Evolutionary conservation across 2,797 vertebrate genomes (phyloP), one percentile per base, ranked within the genome.

Genomic region (Furcifer pardalis): DNA sequence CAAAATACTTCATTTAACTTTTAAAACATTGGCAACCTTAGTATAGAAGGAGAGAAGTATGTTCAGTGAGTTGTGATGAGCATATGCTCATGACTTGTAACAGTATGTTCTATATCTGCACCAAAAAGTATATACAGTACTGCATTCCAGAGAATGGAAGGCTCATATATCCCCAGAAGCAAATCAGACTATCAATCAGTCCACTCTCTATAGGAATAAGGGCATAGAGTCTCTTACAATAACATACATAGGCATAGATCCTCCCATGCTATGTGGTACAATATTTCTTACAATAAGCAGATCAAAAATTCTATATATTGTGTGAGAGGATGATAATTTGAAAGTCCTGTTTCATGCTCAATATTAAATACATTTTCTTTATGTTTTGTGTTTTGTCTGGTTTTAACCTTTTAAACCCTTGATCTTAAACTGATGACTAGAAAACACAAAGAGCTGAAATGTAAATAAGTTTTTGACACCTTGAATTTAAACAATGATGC

Each of bases 331-430:
- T 60, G 40, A 35, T 81, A 81, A 87, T n/a, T 87, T 19, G 52
- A 81, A 87, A 79, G 66, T 5, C 66, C 9, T 86, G 88, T 89
- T 80, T 63, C 7, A 69, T 77, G 2, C n/a, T 79, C 80, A 19
- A 52, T 52, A 1, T 17, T 0, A 59, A 60, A 40, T 0, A 0
- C 5, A 30, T 3, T 77, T 42, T 76, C 1, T 27, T 5, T 40
- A 23, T 82, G 0, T 12, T 74, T 0, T 21, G 81, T 1, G 1
- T 4, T 1, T 86, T 65, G 44, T 46, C 77, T 52, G 59, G 1
- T 4, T 89, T 81, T 89, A 27, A 0, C 0, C 62, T 35, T 1
- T 0, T 85, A 10, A 62, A 21, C 86, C 87, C 77, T 42, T 79
- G 25, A 59, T 52, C 83, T 74, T 60, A 73, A 60, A 68, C 63